Conservation (phyloP, 2,113 vertebrate species). For the Pitta sordida region DNA sequence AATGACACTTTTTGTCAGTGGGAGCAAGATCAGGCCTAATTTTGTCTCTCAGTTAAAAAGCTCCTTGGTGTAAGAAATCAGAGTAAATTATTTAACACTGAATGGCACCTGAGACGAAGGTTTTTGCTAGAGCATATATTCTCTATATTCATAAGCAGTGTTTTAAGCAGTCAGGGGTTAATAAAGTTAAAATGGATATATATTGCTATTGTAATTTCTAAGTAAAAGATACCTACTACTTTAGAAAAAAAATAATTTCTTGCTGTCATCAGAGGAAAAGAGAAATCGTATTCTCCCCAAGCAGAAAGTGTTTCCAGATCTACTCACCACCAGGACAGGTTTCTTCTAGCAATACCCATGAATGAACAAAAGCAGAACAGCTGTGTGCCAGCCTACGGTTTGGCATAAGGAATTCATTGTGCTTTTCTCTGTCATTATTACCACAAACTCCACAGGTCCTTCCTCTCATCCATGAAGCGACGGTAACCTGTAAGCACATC, state of each 20-base stretch:
- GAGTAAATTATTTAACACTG: neutral
- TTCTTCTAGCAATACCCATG: slow-evolving; percentile 56
- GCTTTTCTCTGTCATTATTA: slow-evolving; percentile 58
- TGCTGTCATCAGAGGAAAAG: neutral
- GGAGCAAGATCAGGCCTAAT: neutral
- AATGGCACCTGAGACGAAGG: neutral
- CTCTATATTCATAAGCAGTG: neutral
- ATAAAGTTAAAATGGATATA: neutral
- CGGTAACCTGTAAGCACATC: slow-evolving; percentile 28
- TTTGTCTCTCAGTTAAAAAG: neutral
- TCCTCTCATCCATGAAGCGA: slow-evolving; percentile 58
- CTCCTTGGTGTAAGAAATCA: neutral
- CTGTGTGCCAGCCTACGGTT: slow-evolving; percentile 49
- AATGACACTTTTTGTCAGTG: neutral
- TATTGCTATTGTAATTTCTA: neutral
- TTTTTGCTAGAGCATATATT: neutral
- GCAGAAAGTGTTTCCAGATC: neutral
- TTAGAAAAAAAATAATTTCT: neutral
- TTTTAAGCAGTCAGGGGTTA: neutral
- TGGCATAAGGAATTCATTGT: slow-evolving; percentile 58
- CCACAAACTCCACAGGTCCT: slow-evolving; percentile 73
- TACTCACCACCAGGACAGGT: slow-evolving; percentile 56
- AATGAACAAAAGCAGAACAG: slow-evolving; percentile 54
- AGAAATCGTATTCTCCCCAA: neutral
- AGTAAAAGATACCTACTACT: neutral